A percentile compares a stretch with the other conserved stretches of the same genome.
These are phyloP conservation scores for Cephus pulcher DNA, from an alignment of 2,888 invertebrate species.

Conservation along the genomic window DNA sequence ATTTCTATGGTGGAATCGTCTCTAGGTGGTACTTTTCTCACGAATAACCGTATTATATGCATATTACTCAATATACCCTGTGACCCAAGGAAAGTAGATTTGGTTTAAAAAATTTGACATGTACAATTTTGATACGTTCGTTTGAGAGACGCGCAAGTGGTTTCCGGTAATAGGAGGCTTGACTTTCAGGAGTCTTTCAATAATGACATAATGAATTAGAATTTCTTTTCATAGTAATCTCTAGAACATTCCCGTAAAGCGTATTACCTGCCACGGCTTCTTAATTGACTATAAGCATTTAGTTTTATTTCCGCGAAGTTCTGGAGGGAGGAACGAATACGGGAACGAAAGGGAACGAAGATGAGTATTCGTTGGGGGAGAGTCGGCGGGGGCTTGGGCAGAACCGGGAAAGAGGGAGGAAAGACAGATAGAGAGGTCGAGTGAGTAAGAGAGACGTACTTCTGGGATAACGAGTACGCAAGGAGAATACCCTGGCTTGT, in stretches of 20 bases:
- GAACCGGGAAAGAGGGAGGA: slow-evolving; percentile 18
- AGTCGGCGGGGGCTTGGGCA: slow-evolving; percentile 15
- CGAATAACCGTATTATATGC: not conserved
- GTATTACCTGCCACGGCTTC: slow-evolving; percentile 45
- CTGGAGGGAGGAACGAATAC: slow-evolving; percentile 5
- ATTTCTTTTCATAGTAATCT: slow-evolving; percentile 13
- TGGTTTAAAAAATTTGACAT: not conserved
- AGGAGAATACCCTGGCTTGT: slow-evolving; percentile 19
- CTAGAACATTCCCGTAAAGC: slow-evolving; percentile 39
- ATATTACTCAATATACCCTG: not conserved
- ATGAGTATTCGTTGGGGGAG: slow-evolving; percentile 4
- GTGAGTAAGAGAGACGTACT: slow-evolving; percentile 14
- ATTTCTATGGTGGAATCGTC: not conserved
- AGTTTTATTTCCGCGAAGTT: slow-evolving; percentile 41
- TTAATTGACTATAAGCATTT: slow-evolving; percentile 59
- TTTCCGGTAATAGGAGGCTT: not conserved
- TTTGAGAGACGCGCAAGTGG: not conserved
- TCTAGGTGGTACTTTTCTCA: not conserved
- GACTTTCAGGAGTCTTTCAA: not conserved
- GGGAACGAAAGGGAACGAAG: slow-evolving; percentile 10
- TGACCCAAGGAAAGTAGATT: not conserved
- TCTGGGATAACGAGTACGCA: slow-evolving; percentile 32
- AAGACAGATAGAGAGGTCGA: slow-evolving; percentile 17
- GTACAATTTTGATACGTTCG: no score
- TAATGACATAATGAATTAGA: not conserved